phyloP scores from a whole-genome alignment of 2,113 vertebrate species.

The Pteronura brasiliensis region DNA sequence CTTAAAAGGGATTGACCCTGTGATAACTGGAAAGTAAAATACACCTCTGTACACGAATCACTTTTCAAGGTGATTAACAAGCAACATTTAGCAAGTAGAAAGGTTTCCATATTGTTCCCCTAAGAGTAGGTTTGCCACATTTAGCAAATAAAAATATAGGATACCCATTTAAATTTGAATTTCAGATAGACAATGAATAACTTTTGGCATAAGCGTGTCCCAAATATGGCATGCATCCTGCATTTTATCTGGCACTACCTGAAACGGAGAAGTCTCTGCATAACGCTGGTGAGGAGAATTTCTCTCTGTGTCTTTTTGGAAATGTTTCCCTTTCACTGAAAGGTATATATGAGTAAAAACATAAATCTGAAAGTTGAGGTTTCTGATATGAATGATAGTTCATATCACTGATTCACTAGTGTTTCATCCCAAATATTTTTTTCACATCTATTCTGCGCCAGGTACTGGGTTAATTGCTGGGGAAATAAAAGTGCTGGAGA shows the following conservation, averaged over 20 bases:
- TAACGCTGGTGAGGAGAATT: not conserved
- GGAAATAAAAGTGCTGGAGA: not conserved
- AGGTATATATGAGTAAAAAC: not conserved
- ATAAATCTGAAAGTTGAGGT: not conserved
- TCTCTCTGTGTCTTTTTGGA: not conserved
- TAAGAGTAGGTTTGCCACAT: not conserved
- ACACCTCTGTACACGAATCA: not conserved
- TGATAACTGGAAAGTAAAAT: not conserved
- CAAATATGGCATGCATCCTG: not conserved
- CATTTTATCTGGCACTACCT: not conserved
- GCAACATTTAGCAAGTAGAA: not conserved
- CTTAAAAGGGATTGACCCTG: slow-evolving; percentile 4
- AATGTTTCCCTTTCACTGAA: not conserved
- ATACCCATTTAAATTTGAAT: not conserved
- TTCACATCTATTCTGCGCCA: not conserved
- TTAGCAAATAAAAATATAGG: slow-evolving; percentile 6
- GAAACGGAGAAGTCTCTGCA: not conserved
- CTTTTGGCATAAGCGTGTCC: not conserved
- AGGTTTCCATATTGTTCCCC: not conserved
- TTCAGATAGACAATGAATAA: not conserved
- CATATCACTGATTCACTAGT: not conserved
- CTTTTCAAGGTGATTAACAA: slow-evolving; percentile 34
- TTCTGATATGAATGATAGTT: not conserved
- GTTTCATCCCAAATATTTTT: not conserved
- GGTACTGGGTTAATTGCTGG: not conserved